phyloP scores from a whole-genome alignment of 2,113 vertebrate species.

The Leuciscus idus region DNA sequence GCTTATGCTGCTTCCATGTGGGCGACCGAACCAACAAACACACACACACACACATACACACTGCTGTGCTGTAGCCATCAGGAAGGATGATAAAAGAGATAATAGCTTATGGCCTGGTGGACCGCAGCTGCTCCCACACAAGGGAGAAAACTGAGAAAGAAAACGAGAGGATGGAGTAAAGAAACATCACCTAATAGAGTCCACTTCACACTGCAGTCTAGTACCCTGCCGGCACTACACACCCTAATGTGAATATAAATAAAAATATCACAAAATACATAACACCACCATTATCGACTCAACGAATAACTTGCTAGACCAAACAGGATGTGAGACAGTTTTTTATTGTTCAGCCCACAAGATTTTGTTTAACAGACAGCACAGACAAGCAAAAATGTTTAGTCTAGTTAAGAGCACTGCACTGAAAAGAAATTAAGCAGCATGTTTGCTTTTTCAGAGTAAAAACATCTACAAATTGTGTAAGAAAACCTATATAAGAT shows the following conservation, averaged over 20 bases:
- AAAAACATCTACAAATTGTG: neutral
- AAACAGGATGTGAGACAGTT: conserved; percentile 24
- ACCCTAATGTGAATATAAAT: conserved; percentile 1
- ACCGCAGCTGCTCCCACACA: conserved; percentile 48
- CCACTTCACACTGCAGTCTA: conserved; percentile 21
- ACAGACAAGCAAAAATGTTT: conserved; percentile 7
- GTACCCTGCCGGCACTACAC: conserved; percentile 4
- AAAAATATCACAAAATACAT: conserved; percentile 1
- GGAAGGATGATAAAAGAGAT: conserved; percentile 63
- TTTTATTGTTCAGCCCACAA: conserved; percentile 15
- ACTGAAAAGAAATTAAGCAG: neutral
- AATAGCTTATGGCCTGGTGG: conserved; percentile 58
- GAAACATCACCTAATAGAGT: conserved; percentile 49
- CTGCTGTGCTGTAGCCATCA: conserved; percentile 45
- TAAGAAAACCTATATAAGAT: neutral
- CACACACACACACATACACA: conserved; percentile 42
- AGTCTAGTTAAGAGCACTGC: neutral
- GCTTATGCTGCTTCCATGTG: conserved; percentile 49
- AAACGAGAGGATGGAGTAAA: conserved; percentile 24
- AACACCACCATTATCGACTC: neutral
- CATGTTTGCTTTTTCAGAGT: neutral
- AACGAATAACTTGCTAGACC: conserved; percentile 33
- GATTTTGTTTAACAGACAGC: neutral
- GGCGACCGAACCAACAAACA: neutral
- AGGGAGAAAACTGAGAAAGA: conserved; percentile 35